Evolutionary conservation across 2,113 vertebrate genomes (phyloP).

Genomic region (Perca schrenkii): DNA sequence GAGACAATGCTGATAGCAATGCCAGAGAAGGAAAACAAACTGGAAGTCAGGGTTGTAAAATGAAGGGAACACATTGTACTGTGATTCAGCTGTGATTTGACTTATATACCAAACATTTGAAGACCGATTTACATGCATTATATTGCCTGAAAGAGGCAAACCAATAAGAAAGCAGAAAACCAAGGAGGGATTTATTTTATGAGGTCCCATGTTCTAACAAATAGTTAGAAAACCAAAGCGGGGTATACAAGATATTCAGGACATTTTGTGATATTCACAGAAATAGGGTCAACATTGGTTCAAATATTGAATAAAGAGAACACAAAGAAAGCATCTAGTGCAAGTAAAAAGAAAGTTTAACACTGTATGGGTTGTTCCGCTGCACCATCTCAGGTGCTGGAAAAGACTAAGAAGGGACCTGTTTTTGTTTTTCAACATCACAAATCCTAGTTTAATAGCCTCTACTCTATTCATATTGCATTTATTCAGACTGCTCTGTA

Average conservation of each 20-base stretch:
- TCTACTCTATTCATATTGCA: not conserved
- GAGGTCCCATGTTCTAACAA: not conserved
- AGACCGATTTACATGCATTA: not conserved
- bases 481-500: not conserved
- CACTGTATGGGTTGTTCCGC: not conserved
- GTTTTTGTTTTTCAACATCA: not conserved
- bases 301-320: not conserved
- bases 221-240: not conserved
- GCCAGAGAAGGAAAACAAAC: not conserved
- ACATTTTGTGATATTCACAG: slow-evolving; percentile 3
- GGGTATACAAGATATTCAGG: slow-evolving; percentile 8
- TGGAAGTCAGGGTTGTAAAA: not conserved
- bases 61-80: not conserved
- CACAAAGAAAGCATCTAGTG: not conserved
- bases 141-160: not conserved
- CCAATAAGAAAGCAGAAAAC: not conserved
- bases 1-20: not conserved
- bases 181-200: not conserved
- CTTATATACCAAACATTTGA: not conserved
- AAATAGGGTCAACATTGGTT: not conserved
- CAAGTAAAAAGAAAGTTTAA: not conserved
- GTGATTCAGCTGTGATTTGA: slow-evolving; percentile 10
- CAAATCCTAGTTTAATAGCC: slow-evolving; percentile 14
- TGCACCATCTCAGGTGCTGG: not conserved
- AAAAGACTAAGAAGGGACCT: not conserved